Conservation (phyloP, 2,113 vertebrate species). For the Peromyscus californicus region DNA sequence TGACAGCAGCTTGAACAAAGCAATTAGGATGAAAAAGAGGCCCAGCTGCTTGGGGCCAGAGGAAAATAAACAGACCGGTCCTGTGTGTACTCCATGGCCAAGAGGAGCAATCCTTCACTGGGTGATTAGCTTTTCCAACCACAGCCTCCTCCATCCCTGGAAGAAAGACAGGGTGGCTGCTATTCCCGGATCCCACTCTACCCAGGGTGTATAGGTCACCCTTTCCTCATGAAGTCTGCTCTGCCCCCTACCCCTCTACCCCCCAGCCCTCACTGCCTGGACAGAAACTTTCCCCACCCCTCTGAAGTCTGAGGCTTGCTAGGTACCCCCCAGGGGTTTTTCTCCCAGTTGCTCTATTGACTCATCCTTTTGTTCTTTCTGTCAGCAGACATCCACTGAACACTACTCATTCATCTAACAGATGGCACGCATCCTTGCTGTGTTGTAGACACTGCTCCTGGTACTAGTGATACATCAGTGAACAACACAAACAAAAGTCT, state of each 20-base stretch:
- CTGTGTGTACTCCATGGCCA: conserved; percentile 67
- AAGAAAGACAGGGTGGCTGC: background rate
- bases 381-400: background rate
- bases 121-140: conserved; percentile 65
- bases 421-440: background rate
- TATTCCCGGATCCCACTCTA: background rate
- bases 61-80: conserved; percentile 77
- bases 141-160: background rate
- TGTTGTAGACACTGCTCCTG: conserved; percentile 18
- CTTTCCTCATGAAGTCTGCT: background rate
- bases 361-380: background rate
- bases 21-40: conserved; percentile 81
- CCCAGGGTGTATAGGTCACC: too few species aligned
- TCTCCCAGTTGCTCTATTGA: background rate
- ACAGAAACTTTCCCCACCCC: background rate
- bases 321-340: background rate
- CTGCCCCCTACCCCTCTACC: background rate
- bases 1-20: conserved; percentile 79
- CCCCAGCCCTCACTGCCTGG: background rate
- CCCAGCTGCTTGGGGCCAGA: conserved; percentile 75
- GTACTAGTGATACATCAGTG: background rate
- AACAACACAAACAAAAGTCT: conserved; percentile 28
- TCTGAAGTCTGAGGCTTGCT: conserved; percentile 27
- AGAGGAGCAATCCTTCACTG: conserved; percentile 73
- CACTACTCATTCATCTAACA: background rate